Percentiles rank a stretch among this genome's conserved stretches.
Evolutionary conservation across 2,113 vertebrate genomes (phyloP).

Genomic region (Candoia aspera): DNA sequence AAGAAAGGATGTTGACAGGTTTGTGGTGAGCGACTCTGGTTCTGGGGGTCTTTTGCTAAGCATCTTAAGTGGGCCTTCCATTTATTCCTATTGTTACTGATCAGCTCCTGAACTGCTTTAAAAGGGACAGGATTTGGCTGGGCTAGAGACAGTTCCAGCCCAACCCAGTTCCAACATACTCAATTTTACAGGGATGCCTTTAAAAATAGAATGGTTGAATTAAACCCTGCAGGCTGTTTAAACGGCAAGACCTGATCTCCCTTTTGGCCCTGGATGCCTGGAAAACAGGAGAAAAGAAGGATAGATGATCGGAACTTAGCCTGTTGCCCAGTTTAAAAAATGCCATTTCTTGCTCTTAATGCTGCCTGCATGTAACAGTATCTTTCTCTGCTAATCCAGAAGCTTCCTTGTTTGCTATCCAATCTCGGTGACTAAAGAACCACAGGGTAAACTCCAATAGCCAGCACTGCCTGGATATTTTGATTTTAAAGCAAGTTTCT

Average conservation of each 20-base stretch:
- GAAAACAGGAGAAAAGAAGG: neutral
- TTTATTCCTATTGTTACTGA: neutral
- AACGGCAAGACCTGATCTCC: neutral
- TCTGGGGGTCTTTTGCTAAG: neutral
- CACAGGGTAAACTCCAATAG: neutral
- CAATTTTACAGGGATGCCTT: neutral
- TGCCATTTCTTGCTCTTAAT: neutral
- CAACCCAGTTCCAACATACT: too few species aligned
- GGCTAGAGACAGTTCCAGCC: too few species aligned
- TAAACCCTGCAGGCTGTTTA: neutral
- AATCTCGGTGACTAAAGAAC: neutral
- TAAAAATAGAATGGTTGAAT: neutral
- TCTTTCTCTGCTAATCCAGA: neutral
- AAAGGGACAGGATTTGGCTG: too few species aligned
- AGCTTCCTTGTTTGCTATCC: neutral
- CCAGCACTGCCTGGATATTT: neutral
- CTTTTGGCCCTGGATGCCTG: neutral
- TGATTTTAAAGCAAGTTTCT: neutral
- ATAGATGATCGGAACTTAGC: neutral
- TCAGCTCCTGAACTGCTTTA: too few species aligned
- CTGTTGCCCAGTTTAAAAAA: neutral
- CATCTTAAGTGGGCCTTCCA: rapidly evolving
- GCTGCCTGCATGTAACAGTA: neutral
- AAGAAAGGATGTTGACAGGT: neutral
- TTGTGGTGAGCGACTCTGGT: neutral